A percentile compares a stretch with the other conserved stretches of the same genome.
phyloP scores from a whole-genome alignment of 2,888 invertebrate species.

The Geophilus truncorum region DNA sequence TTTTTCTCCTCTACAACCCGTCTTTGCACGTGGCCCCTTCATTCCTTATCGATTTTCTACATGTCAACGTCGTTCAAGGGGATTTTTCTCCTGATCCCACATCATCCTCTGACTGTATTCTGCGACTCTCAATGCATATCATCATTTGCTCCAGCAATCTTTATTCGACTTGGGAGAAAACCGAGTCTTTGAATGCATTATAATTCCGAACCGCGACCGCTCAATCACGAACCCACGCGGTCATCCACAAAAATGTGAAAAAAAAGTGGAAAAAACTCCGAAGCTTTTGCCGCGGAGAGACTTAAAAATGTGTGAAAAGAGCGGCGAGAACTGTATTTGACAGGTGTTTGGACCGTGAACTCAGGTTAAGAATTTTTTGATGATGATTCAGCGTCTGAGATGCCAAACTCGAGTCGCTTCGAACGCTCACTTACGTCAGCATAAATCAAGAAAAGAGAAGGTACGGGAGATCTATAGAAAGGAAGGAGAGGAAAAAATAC shows the following conservation, averaged over 20 bases:
- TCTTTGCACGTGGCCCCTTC: neutral
- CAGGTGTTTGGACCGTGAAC: slow-evolving; percentile 15
- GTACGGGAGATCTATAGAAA: neutral
- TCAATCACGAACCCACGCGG: neutral
- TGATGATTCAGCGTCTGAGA: slow-evolving; percentile 17
- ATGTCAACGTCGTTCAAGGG: neutral
- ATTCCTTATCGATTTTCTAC: slow-evolving; percentile 8
- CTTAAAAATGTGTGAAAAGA: neutral
- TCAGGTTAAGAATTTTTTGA: neutral
- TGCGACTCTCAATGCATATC: slow-evolving; percentile 10
- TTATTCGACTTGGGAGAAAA: neutral
- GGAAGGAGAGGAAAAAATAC: neutral
- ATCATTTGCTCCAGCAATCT: neutral
- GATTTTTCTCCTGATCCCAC: neutral
- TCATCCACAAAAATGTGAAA: neutral
- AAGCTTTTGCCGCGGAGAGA: neutral
- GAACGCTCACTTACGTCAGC: slow-evolving; percentile 12
- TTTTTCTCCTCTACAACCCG: neutral
- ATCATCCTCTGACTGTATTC: slow-evolving; percentile 12
- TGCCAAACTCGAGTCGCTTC: slow-evolving; percentile 15
- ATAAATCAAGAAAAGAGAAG: slow-evolving; percentile 19
- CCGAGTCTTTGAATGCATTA: neutral
- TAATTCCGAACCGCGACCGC: neutral
- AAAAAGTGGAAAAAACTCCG: neutral
- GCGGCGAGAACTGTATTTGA: neutral